Evolutionary conservation across 2,888 invertebrate species (phyloP), one percentile per base, ranked within the genome.

Genomic region (Tridacna crocea): DNA sequence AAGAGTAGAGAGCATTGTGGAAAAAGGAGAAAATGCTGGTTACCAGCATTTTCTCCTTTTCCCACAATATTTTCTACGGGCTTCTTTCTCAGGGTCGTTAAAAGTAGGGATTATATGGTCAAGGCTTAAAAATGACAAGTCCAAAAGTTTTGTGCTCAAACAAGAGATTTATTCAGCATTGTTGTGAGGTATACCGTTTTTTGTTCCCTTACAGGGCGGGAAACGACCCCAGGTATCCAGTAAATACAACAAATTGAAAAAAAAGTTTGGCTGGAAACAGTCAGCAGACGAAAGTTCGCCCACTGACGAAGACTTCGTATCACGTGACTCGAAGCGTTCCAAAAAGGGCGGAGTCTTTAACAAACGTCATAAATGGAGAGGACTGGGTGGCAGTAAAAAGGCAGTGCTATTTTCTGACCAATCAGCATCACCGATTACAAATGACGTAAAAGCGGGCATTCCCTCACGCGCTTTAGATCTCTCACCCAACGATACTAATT

Each of bases 251-350:
- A 88, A 88, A 73, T 72, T 88, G 19, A 88, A 88, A 79, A 88
- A 88, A 75, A 87, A 87, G 63, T 75, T 87, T 51, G 84, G 83
- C 13, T 83, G 83, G 65, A 85, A 86, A 75, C 75, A 78, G 8
- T 66, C 77, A 0, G 82, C 83, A 10, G 89, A 88, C n/a, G 81
- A 84, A 27, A 82, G 79, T 60, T 27, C 87, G 12, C 47, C 82
- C 13, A 82, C 83, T 17, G 88, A 87, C 4, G 88, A 88, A 3
- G 89, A 88, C n/a, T 75, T 76, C 3, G 77, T 78, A 17, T 87
- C 88, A 22, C 83, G 88, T 77, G 89, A 88, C 26, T 85, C 88
- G 0, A 89, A 89, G 83, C 80, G 87, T 19, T 88, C 89, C 17
- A 89, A 88, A 77, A 83, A 83, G 73, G 80, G 77, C 22, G 82